Conservation (phyloP, 2,888 invertebrate genomes). For the Drosophila formosana region DNA sequence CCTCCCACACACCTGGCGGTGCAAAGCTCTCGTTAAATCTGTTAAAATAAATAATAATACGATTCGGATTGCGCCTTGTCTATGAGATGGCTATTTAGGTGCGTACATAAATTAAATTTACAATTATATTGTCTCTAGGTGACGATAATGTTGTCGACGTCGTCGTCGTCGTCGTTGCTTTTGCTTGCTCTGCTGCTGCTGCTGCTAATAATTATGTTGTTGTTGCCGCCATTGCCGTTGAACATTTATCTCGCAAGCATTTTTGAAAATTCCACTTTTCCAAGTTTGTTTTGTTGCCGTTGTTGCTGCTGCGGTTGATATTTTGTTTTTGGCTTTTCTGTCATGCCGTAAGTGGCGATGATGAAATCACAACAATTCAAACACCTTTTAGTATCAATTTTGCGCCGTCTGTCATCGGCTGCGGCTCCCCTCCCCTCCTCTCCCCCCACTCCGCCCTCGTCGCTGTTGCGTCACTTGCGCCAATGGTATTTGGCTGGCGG, state of each 20-base stretch:
- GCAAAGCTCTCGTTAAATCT: neutral
- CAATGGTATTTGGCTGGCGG: conserved; percentile 18
- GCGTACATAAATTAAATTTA: conserved; percentile 71
- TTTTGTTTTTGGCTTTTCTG: conserved; percentile 73
- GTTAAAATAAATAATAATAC: neutral
- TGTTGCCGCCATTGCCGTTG: conserved; percentile 42
- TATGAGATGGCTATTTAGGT: conserved; percentile 40
- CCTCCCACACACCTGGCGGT: neutral
- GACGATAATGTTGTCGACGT: conserved; percentile 77
- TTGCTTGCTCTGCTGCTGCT: conserved; percentile 23
- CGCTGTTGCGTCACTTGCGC: too few relatives aligned
- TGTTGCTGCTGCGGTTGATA: conserved; percentile 10
- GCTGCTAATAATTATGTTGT: conserved; percentile 72
- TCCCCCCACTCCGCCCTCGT: neutral
- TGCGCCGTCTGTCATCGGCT: conserved; percentile 64
- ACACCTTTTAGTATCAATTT: conserved; percentile 80
- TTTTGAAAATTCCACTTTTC: conserved; percentile 78
- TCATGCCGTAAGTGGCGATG: conserved; percentile 77
- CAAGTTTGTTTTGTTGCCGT: conserved; percentile 44
- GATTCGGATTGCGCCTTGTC: conserved; percentile 31
- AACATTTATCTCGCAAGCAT: conserved; percentile 50
- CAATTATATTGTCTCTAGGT: conserved; percentile 78
- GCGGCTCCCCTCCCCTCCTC: neutral
- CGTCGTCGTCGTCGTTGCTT: conserved; percentile 32
- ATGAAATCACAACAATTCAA: conserved; percentile 81